These are phyloP conservation scores for Tromatobia lineatoria DNA, from an alignment of 2,888 invertebrate species.

Conservation along the genomic window DNA sequence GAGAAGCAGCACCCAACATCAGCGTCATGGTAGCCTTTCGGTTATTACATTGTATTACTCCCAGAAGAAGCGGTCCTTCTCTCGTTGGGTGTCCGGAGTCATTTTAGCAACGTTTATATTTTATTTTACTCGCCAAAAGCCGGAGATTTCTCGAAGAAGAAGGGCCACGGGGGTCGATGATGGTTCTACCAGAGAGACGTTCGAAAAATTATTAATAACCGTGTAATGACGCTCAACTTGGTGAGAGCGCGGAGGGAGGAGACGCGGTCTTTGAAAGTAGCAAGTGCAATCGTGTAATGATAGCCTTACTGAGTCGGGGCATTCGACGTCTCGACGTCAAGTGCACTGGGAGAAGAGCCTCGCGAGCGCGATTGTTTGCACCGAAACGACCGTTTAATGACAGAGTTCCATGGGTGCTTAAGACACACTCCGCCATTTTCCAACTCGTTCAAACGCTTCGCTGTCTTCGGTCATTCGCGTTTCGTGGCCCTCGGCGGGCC, in stretches of 20 bases:
- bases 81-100: too few species aligned
- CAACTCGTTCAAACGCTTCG: constrained; percentile 31
- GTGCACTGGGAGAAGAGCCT: constrained; percentile 33
- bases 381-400: constrained; percentile 74
- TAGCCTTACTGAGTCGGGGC: constrained; percentile 51
- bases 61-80: too few species aligned
- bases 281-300: constrained; percentile 65
- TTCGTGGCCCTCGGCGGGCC: not conserved
- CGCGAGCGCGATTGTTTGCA: constrained; percentile 70
- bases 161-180: not conserved
- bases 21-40: too few species aligned
- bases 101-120: too few species aligned
- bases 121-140: constrained; percentile 18
- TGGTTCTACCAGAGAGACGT: not conserved
- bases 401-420: constrained; percentile 60
- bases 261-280: constrained; percentile 43
- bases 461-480: not conserved
- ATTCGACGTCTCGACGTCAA: constrained; percentile 56
- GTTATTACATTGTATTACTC: too few species aligned
- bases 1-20: too few species aligned
- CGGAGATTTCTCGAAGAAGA: constrained; percentile 13
- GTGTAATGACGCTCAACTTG: constrained; percentile 54
- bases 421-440: constrained; percentile 61
- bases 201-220: constrained; percentile 64
- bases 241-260: constrained; percentile 21